Percentiles rank a stretch among this genome's conserved stretches.
Conservation (phyloP, 1,140 invertebrate genomes). For the Drosophila obscura region DNA sequence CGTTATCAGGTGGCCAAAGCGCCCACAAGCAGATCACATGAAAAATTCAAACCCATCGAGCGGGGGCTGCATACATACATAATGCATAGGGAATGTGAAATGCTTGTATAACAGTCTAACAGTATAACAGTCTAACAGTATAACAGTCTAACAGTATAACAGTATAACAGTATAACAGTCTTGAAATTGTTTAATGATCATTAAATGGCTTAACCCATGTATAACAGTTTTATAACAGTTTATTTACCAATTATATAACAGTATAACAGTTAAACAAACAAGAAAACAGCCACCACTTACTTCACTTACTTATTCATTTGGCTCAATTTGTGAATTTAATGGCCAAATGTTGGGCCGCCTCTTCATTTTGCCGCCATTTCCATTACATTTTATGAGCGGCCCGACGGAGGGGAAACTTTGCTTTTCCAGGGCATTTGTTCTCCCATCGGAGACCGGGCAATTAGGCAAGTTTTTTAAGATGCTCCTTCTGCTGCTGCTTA, state of each 20-base stretch:
- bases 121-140: not conserved
- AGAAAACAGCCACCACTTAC: not conserved
- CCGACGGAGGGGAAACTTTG: conserved; percentile 28
- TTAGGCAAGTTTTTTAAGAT: conserved; percentile 60
- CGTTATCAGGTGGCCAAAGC: no score
- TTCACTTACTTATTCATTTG: conserved; percentile 47
- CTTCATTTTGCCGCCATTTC: conserved; percentile 45
- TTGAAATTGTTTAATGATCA: no score
- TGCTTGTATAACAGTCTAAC: no score
- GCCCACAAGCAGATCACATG: no score
- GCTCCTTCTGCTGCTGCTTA: conserved; percentile 4
- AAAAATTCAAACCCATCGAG: no score
- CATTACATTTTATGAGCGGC: conserved; percentile 44
- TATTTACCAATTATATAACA: not conserved
- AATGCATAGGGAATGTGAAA: no score
- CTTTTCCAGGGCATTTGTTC: not conserved
- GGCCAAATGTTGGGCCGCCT: conserved; percentile 39
- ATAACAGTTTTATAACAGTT: not conserved
- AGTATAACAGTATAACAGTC: not conserved
- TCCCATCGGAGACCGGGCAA: conserved; percentile 30
- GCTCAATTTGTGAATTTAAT: conserved; percentile 44
- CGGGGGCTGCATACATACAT: no score
- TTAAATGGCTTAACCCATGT: no score
- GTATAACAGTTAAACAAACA: not conserved
- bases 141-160: not conserved